Base-by-base conservation (phyloP, 1,140 invertebrate genomes). In the Dendroctonus ponderosae region DNA sequence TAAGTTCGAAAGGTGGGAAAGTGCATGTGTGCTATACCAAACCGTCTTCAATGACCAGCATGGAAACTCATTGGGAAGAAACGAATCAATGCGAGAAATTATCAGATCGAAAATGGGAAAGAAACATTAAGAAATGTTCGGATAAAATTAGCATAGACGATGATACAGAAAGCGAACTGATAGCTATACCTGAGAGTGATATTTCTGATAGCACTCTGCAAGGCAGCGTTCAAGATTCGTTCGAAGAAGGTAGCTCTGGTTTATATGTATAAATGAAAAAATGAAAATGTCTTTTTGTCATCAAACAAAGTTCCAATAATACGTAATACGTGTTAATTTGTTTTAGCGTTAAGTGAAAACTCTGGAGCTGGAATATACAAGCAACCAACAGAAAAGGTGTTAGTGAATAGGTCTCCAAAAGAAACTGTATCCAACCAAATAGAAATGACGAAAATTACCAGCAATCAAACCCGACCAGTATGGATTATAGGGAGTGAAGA, bases 121-220 rank as follows among this genome's bases (percentile, higher is more conserved):
- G 64, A 81, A 70, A 75, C 66, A 78, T 70, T 75, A 81, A 71
- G 72, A 80, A 71, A 75, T 66, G 66, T 26, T 40, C 54, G 7
- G 70, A 74, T 14, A 79, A 70, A 74, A 79, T 86, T 77, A 91
- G 89, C 66, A 80, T 88, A 67, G 91, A 93, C 78, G 91, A 94
- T 78, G 91, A 92, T 72, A 89, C 89, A 6, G 92, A 94, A 80
- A 91, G 90, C 37, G 91, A 93, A 78, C 80, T 94, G 71, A 91
- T 92, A 66, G 91, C 89, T 63, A 93, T 94, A 76, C 91, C 91
- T 41, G 92, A 94, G 81, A 91, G 90, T 79, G 90, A 92, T 75
- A 89, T 90, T 77, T 92, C 91, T 38, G 90, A 92, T 72, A 91
- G 89, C 76, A 90, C 89, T 41, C 81, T 90, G 50, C 88, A 91